Percentiles rank a stretch among this genome's conserved stretches.
phyloP scores from a whole-genome alignment of 1,140 invertebrate genomes.

The Calosoma granatense region DNA sequence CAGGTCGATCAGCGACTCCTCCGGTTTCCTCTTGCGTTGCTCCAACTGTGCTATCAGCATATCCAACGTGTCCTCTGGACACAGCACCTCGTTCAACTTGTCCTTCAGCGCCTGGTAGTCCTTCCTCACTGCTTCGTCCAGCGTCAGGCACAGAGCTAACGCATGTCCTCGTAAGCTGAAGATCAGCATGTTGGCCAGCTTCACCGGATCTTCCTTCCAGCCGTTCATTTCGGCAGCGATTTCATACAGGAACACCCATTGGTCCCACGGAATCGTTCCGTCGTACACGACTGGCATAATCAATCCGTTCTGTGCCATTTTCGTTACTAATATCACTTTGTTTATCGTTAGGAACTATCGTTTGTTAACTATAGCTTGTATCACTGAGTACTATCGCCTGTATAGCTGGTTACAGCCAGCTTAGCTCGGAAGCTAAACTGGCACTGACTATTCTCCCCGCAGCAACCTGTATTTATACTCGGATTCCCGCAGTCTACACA shows the following conservation, averaged over 20 bases:
- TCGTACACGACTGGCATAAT: neutral
- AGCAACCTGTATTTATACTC: neutral
- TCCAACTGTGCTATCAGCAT: neutral
- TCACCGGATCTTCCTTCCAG: neutral
- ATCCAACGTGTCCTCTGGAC: neutral
- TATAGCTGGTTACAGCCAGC: neutral
- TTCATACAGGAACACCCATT: slow-evolving; percentile 2
- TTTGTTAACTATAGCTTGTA: neutral
- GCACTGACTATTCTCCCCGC: neutral
- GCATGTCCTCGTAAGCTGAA: slow-evolving; percentile 1
- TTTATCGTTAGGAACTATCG: neutral
- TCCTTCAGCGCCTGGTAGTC: neutral
- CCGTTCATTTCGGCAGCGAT: neutral
- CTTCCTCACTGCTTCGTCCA: neutral
- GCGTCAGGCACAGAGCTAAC: neutral
- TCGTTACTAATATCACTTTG: neutral
- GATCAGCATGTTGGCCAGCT: neutral
- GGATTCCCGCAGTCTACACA: too few relatives aligned
- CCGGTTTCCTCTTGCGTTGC: neutral
- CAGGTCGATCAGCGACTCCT: neutral
- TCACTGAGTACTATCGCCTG: neutral
- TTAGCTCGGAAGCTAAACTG: neutral
- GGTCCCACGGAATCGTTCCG: slow-evolving; percentile 1
- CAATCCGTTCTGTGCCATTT: neutral
- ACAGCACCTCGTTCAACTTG: neutral